phyloP scores from a whole-genome alignment of 1,140 invertebrate genomes.

The Trinorchestia longiramus region DNA sequence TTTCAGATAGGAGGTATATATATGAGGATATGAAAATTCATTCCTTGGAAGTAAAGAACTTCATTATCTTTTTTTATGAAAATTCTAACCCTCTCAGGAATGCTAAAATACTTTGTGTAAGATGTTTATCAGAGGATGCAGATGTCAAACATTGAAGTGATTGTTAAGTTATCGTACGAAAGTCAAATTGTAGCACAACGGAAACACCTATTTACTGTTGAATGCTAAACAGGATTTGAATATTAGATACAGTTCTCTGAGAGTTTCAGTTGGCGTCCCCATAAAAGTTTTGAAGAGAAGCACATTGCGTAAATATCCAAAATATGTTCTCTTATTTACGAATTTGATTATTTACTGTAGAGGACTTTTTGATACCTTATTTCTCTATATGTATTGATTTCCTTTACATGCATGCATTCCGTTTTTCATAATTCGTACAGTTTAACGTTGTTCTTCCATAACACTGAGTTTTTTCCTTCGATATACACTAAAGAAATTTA shows the following conservation, averaged over 20 bases:
- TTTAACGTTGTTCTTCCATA: neutral
- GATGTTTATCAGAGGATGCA: neutral
- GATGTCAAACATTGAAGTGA: neutral
- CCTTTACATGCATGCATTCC: neutral
- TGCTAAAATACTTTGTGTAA: neutral
- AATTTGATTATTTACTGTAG: no score
- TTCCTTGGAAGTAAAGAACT: neutral
- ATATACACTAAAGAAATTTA: neutral
- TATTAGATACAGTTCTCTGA: neutral
- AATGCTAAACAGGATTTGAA: neutral
- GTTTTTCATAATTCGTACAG: neutral
- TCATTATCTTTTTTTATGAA: neutral
- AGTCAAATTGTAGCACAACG: neutral
- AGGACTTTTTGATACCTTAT: no score
- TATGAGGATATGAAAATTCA: neutral
- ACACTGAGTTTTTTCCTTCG: neutral
- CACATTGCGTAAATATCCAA: neutral
- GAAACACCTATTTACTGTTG: neutral
- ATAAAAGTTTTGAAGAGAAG: neutral
- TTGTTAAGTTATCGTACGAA: neutral
- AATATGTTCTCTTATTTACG: neutral
- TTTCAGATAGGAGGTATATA: neutral
- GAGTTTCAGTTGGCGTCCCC: no score
- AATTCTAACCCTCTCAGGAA: neutral
- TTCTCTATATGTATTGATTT: no score